A percentile compares a stretch with the other conserved stretches of the same genome.
phyloP scores from a whole-genome alignment of 1,140 invertebrate species.

The Cyrtorhinus lividipennis region DNA sequence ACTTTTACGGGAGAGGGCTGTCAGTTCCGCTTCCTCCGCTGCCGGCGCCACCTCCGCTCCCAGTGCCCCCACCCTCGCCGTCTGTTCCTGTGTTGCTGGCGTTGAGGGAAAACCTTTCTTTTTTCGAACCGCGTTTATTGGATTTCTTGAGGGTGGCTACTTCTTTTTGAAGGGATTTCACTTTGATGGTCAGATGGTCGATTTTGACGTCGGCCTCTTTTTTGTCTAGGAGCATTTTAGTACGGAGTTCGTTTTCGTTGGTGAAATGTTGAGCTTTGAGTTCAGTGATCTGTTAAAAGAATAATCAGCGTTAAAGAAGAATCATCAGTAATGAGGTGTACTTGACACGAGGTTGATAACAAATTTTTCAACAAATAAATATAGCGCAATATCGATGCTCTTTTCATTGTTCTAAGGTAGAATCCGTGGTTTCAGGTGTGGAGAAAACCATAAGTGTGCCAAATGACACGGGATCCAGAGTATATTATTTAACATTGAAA shows the following conservation, averaged over 20 bases:
- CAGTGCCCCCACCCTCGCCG: conserved; percentile 29
- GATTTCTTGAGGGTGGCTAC: conserved; percentile 68
- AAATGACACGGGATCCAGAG: no score
- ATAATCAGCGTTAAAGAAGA: no score
- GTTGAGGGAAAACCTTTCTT: conserved; percentile 1
- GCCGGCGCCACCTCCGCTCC: conserved; percentile 18
- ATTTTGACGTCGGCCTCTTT: conserved; percentile 69
- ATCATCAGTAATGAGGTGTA: no score
- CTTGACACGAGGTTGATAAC: no score
- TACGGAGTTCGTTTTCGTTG: conserved; percentile 66
- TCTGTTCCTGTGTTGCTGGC: not conserved
- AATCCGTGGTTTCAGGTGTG: no score
- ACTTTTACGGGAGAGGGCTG: conserved; percentile 40
- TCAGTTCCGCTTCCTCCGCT: conserved; percentile 50
- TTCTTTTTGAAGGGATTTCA: conserved; percentile 64
- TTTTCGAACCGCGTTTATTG: conserved; percentile 32
- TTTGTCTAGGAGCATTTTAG: conserved; percentile 65
- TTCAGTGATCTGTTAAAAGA: conserved; percentile 64
- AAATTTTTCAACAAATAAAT: no score
- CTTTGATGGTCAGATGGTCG: conserved; percentile 58
- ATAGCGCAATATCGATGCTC: no score
- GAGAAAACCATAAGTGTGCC: no score
- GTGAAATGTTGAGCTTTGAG: conserved; percentile 84
- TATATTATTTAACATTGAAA: no score
- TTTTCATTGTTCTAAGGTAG: no score